These are phyloP conservation scores for Oreochromis tanganicae DNA, from an alignment of 2,113 vertebrate species.

Conservation along the genomic window DNA sequence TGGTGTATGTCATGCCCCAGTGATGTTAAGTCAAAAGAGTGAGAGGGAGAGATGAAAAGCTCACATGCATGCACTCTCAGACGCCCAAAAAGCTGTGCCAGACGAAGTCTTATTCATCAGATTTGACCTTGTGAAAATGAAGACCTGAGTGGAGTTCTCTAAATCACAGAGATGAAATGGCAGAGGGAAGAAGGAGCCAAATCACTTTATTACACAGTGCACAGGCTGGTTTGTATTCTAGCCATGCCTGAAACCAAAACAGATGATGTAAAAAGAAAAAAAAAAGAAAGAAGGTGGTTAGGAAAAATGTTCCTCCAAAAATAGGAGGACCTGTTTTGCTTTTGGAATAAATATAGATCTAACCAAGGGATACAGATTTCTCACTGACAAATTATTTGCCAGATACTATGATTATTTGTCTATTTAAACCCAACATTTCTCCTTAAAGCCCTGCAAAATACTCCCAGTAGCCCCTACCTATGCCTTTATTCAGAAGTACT, in stretches of 20 bases:
- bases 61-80: neutral
- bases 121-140: slow-evolving; percentile 39
- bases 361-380: neutral
- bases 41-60: neutral
- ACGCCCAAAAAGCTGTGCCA: slow-evolving; percentile 5
- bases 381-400: neutral
- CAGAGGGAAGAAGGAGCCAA: slow-evolving; percentile 2
- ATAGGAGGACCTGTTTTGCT: slow-evolving; percentile 18
- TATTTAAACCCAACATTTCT: neutral
- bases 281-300: neutral
- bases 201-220: slow-evolving; percentile 25
- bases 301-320: slow-evolving; percentile 16
- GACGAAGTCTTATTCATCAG: slow-evolving; percentile 41
- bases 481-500: slow-evolving; percentile 5
- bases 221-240: slow-evolving; percentile 3
- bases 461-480: neutral
- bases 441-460: neutral
- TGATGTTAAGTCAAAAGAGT: slow-evolving; percentile 10
- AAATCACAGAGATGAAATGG: slow-evolving; percentile 53
- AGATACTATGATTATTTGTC: neutral
- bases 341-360: slow-evolving; percentile 7
- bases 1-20: slow-evolving; percentile 12
- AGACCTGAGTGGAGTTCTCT: slow-evolving; percentile 23
- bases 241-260: slow-evolving; percentile 30
- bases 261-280: neutral